Evolutionary conservation across 2,113 vertebrate genomes (phyloP).

Genomic region (Clupea harengus): DNA sequence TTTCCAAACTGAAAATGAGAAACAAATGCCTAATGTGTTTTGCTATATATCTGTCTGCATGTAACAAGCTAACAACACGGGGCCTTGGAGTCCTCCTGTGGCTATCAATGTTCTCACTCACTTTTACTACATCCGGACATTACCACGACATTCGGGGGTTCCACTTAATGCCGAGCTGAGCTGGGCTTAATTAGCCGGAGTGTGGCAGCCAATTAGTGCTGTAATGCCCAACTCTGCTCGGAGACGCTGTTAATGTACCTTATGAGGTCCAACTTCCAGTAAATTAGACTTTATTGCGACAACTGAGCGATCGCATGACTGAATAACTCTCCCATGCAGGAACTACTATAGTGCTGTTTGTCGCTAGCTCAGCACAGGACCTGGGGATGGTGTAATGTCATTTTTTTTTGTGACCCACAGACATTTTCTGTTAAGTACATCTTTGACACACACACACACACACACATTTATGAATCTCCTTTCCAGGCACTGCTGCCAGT

Average conservation of each 20-base stretch:
- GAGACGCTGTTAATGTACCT: neutral
- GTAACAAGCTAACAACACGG: neutral
- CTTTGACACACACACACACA: too few relatives aligned
- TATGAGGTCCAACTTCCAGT: conserved; percentile 15
- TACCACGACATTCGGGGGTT: neutral
- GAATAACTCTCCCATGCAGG: neutral
- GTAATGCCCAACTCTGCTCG: neutral
- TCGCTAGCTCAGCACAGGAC: neutral
- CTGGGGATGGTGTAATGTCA: neutral
- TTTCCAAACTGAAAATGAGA: neutral
- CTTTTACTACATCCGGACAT: conserved; percentile 2
- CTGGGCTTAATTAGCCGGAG: neutral
- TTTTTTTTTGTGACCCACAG: neutral
- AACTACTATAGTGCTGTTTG: neutral
- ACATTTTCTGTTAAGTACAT: neutral
- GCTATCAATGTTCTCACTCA: conserved; percentile 5
- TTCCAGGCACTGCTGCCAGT: too few relatives aligned
- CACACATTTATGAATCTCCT: too few relatives aligned
- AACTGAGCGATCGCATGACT: neutral
- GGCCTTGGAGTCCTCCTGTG: neutral
- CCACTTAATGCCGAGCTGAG: neutral
- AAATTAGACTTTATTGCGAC: neutral
- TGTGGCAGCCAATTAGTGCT: conserved; percentile 11
- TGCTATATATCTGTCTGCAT: neutral
- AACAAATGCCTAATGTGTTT: neutral